Conservation (phyloP, 2,797 vertebrate species). For the Tenualosa thibaudeaui region DNA sequence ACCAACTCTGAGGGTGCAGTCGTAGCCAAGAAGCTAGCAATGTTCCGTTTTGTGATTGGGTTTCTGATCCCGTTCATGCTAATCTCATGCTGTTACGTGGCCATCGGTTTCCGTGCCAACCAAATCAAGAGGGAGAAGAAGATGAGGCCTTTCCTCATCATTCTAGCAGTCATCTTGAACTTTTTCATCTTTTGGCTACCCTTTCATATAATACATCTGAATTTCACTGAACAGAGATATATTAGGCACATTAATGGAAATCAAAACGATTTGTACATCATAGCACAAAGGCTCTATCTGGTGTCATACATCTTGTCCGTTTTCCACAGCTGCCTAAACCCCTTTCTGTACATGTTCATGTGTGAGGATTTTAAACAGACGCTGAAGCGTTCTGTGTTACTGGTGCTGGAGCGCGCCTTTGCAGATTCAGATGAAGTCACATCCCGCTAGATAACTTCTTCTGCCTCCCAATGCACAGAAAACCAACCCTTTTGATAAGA, state of each 20-base stretch:
- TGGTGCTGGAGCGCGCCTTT: too few species aligned
- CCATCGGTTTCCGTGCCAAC: slow-evolving; percentile 59
- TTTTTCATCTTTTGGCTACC: slow-evolving; percentile 78
- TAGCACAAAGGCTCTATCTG: neutral
- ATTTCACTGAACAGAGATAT: neutral
- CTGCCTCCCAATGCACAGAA: too few species aligned
- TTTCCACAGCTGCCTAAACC: too few species aligned
- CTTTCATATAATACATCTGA: slow-evolving; percentile 58
- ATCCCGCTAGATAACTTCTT: too few species aligned
- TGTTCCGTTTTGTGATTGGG: slow-evolving; percentile 64
- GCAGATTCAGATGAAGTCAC: too few species aligned
- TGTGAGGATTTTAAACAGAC: too few species aligned
- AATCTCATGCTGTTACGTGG: slow-evolving; percentile 63
- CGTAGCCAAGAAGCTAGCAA: neutral
- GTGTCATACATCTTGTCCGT: slow-evolving; percentile 3
- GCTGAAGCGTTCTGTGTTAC: too few species aligned
- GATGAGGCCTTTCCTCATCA: slow-evolving; percentile 57
- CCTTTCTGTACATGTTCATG: too few species aligned
- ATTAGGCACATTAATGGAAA: neutral
- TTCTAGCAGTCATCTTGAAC: slow-evolving; percentile 64
- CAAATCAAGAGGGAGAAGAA: slow-evolving; percentile 50
- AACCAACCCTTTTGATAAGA: too few species aligned
- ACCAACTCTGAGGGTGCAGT: accelerated
- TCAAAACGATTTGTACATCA: neutral
- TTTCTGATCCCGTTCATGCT: slow-evolving; percentile 72